phyloP scores from a whole-genome alignment of 1,140 invertebrate species.

The Neodiprion fabricii region DNA sequence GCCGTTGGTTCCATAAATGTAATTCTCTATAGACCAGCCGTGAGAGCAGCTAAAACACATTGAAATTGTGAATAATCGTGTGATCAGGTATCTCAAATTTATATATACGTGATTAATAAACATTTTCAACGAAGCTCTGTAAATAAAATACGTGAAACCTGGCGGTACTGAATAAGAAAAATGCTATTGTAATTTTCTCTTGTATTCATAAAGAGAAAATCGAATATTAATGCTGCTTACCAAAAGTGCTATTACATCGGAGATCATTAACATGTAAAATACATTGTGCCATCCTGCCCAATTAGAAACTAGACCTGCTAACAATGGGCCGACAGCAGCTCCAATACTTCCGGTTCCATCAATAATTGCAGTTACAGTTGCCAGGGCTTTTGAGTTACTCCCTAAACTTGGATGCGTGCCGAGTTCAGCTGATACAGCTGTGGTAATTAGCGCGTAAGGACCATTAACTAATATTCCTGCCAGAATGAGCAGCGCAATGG shows the following conservation, averaged over 20 bases:
- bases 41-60: slow-evolving; percentile 46
- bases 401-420: slow-evolving; percentile 86
- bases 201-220: too few species aligned
- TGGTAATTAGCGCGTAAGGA: slow-evolving; percentile 95
- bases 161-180: slow-evolving; percentile 16
- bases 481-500: slow-evolving; percentile 75
- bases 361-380: slow-evolving; percentile 96
- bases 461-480: slow-evolving; percentile 91
- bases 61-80: slow-evolving; percentile 9
- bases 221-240: slow-evolving; percentile 49
- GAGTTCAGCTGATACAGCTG: slow-evolving; percentile 93
- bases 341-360: slow-evolving; percentile 95
- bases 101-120: slow-evolving; percentile 16
- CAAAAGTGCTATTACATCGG: slow-evolving; percentile 81
- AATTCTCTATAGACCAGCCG: slow-evolving; percentile 54
- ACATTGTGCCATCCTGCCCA: slow-evolving; percentile 82
- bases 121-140: slow-evolving; percentile 3
- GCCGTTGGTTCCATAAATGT: slow-evolving; percentile 43
- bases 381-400: slow-evolving; percentile 87
- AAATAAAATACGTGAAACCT: background rate
- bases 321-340: slow-evolving; percentile 87
- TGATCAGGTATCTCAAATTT: slow-evolving; percentile 1
- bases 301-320: slow-evolving; percentile 83
- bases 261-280: slow-evolving; percentile 90
- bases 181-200: background rate